phyloP scores from a whole-genome alignment of 2,113 vertebrate genomes.

The Phodopus roborovskii region DNA sequence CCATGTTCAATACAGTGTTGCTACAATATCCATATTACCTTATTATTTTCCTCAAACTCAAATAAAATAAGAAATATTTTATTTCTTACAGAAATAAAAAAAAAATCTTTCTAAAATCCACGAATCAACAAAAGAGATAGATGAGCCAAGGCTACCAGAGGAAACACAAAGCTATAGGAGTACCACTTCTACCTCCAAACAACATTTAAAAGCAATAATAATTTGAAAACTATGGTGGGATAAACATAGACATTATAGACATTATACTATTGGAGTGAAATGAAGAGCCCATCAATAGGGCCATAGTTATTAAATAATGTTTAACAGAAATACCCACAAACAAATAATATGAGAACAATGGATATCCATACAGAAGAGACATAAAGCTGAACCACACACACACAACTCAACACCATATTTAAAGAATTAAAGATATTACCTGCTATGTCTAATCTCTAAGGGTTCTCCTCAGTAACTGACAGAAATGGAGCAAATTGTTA shows the following conservation, averaged over 20 bases:
- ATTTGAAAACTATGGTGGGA: neutral
- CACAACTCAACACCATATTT: neutral
- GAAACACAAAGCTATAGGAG: neutral
- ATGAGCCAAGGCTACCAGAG: neutral
- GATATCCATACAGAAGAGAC: neutral
- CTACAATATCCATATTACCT: neutral
- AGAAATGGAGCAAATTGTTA: neutral
- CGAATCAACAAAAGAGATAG: neutral
- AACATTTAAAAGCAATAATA: neutral
- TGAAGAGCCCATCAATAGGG: neutral
- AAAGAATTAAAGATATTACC: neutral
- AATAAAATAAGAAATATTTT: no score
- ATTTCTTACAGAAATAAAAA: neutral
- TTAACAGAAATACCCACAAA: neutral
- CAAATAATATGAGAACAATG: neutral
- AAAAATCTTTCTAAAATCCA: neutral
- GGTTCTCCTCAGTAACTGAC: neutral
- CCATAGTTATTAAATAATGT: neutral
- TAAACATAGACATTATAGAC: neutral
- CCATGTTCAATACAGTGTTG: neutral
- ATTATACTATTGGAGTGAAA: neutral
- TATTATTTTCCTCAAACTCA: neutral
- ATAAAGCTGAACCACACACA: neutral
- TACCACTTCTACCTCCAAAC: neutral
- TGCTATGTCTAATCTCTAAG: neutral